Evolutionary conservation across 2,113 vertebrate genomes (phyloP).

Genomic region (Microtus ochrogaster): DNA sequence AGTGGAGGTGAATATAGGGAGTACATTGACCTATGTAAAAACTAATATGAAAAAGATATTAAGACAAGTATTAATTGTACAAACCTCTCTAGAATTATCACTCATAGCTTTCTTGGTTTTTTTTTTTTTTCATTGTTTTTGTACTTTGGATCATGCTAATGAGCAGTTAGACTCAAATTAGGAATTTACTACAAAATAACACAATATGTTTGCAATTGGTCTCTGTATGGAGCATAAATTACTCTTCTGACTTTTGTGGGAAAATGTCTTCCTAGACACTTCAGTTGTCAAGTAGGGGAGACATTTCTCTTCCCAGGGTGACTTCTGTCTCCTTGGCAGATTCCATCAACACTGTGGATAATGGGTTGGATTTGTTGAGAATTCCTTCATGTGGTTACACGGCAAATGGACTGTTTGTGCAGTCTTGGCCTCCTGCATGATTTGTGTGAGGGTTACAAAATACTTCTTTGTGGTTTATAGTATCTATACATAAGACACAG

Average conservation of each 20-base stretch:
- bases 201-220: neutral
- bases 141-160: slow-evolving; percentile 44
- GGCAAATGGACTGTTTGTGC: slow-evolving; percentile 84
- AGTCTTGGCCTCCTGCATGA: slow-evolving; percentile 74
- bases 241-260: slow-evolving; percentile 50
- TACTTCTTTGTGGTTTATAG: neutral
- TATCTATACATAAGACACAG: slow-evolving; percentile 53
- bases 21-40: slow-evolving; percentile 24
- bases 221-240: neutral
- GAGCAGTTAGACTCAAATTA: neutral
- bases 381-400: slow-evolving; percentile 86
- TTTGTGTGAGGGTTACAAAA: slow-evolving; percentile 18
- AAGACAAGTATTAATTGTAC: slow-evolving; percentile 1
- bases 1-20: neutral
- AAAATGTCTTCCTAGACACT: slow-evolving; percentile 75
- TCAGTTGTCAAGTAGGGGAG: slow-evolving; percentile 72
- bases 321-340: slow-evolving; percentile 86
- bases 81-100: neutral
- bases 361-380: slow-evolving; percentile 81
- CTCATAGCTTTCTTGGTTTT: neutral
- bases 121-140: neutral
- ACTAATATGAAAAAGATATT: neutral
- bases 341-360: slow-evolving; percentile 84
- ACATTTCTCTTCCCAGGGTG: slow-evolving; percentile 57
- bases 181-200: neutral